Percentiles rank a stretch among this genome's conserved stretches.
Conservation (phyloP, 2,797 vertebrate genomes). For the Pteropus rufus region DNA sequence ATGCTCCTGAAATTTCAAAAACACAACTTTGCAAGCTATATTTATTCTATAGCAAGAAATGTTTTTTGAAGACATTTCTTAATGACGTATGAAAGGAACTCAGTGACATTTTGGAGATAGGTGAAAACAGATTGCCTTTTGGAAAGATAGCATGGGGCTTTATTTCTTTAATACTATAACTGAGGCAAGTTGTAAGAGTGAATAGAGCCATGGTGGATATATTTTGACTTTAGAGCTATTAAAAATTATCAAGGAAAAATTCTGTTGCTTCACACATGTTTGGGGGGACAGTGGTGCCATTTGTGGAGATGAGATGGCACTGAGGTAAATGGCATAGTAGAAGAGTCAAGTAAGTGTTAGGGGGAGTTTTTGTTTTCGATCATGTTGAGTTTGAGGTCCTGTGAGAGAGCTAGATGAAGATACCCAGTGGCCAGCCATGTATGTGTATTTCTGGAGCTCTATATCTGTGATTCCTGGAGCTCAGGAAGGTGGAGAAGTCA, state of each 20-base stretch:
- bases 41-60: background rate
- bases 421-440: background rate
- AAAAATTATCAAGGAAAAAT: background rate
- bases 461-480: background rate
- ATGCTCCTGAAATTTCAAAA: background rate
- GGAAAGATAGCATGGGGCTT: background rate
- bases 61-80: background rate
- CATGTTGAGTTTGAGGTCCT: background rate
- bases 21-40: background rate
- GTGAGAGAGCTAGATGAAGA: background rate
- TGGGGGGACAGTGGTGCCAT: background rate
- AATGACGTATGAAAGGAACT: background rate
- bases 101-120: background rate
- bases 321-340: background rate
- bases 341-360: background rate
- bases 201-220: background rate
- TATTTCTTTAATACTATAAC: background rate
- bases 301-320: background rate
- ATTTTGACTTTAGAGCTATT: background rate
- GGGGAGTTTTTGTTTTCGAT: background rate
- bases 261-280: background rate
- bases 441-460: background rate
- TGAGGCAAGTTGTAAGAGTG: background rate
- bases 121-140: background rate
- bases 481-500: background rate